These are phyloP conservation scores for Dermolepida albohirtum DNA, from an alignment of 2,888 invertebrate genomes.

Conservation along the genomic window DNA sequence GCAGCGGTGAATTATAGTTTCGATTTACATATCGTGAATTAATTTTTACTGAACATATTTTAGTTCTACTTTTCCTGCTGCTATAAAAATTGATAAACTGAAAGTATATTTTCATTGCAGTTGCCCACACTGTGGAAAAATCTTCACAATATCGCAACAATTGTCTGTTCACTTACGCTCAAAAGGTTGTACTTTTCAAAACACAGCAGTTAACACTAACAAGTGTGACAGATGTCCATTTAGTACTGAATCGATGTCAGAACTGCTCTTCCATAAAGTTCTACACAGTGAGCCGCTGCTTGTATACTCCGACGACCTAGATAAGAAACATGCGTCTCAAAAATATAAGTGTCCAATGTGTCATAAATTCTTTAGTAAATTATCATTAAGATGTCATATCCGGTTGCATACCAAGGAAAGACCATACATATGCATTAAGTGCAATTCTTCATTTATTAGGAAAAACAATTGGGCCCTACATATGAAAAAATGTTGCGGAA, in stretches of 20 bases:
- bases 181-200: slow-evolving; percentile 68
- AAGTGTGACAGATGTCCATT: slow-evolving; percentile 73
- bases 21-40: too few relatives aligned
- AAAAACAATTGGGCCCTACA: slow-evolving; percentile 76
- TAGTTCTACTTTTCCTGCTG: background rate
- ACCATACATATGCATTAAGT: slow-evolving; percentile 75
- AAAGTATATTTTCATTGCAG: slow-evolving; percentile 62
- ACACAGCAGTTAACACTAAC: slow-evolving; percentile 47
- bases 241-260: slow-evolving; percentile 75
- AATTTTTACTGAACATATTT: background rate
- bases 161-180: slow-evolving; percentile 77
- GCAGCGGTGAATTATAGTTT: too few relatives aligned
- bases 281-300: slow-evolving; percentile 70
- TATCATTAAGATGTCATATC: slow-evolving; percentile 77
- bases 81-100: background rate
- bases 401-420: slow-evolving; percentile 81
- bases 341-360: slow-evolving; percentile 79
- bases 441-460: slow-evolving; percentile 74
- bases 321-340: slow-evolving; percentile 57
- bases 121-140: slow-evolving; percentile 78
- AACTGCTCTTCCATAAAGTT: slow-evolving; percentile 79
- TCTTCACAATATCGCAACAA: slow-evolving; percentile 79
- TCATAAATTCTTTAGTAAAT: slow-evolving; percentile 73
- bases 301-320: slow-evolving; percentile 57
- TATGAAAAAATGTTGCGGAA: slow-evolving; percentile 67